These are phyloP conservation scores for Agrotis segetum DNA, from an alignment of 2,888 invertebrate genomes.

Conservation along the genomic window DNA sequence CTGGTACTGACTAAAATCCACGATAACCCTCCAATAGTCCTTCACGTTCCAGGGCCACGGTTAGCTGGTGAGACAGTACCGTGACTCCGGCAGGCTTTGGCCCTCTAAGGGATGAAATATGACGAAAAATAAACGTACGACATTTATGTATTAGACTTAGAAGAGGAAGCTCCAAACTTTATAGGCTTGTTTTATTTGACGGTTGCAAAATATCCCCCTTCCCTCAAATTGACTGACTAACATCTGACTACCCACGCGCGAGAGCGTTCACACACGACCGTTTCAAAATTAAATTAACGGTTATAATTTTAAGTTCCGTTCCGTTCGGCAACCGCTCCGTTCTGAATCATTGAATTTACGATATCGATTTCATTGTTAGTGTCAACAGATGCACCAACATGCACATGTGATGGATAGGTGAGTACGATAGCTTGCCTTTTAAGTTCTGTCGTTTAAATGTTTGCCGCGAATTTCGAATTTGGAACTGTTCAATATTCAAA, in stretches of 20 bases:
- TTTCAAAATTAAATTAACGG: constrained; percentile 62
- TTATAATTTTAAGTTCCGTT: constrained; percentile 70
- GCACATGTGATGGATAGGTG: constrained; percentile 16
- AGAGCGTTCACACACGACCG: constrained; percentile 46
- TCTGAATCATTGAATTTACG: constrained; percentile 80
- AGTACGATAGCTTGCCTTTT: too few species aligned
- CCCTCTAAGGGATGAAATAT: too few species aligned
- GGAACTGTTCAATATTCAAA: too few species aligned
- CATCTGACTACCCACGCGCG: constrained; percentile 50
- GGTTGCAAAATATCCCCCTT: constrained; percentile 20
- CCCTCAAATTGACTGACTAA: constrained; percentile 44
- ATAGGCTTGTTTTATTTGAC: neutral
- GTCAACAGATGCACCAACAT: constrained; percentile 52
- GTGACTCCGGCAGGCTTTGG: too few species aligned
- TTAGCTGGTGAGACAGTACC: too few species aligned
- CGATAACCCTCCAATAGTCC: too few species aligned
- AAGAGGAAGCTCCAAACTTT: neutral
- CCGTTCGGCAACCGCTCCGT: constrained; percentile 79
- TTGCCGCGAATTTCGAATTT: too few species aligned
- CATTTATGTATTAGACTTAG: too few species aligned
- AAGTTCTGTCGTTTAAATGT: too few species aligned
- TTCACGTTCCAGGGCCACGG: too few species aligned
- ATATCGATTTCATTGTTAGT: constrained; percentile 75
- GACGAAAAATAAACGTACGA: too few species aligned
- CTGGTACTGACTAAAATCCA: too few species aligned